phyloP scores from a whole-genome alignment of 2,888 invertebrate genomes.

The Drosophila subquinaria region DNA sequence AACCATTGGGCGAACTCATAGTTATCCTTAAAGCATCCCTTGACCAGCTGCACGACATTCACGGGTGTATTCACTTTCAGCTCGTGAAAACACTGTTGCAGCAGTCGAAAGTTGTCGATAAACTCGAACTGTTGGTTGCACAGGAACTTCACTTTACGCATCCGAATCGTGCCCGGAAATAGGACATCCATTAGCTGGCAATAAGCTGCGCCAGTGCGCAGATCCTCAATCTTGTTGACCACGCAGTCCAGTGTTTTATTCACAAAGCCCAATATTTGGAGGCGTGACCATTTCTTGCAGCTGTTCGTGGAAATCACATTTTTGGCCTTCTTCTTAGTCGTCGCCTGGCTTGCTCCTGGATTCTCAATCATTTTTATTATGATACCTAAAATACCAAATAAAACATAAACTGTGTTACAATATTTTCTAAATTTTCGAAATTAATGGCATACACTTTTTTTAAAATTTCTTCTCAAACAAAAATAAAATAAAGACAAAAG shows the following conservation, averaged over 20 bases:
- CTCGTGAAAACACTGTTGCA: constrained; percentile 16
- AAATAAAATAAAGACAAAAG: no score
- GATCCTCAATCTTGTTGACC: constrained; percentile 2
- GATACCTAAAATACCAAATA: neutral
- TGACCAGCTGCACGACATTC: constrained; percentile 11
- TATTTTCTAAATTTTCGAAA: neutral
- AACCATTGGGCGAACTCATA: constrained; percentile 39
- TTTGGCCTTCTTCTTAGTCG: neutral
- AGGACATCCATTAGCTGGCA: constrained; percentile 35
- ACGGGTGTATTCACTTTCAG: constrained; percentile 7
- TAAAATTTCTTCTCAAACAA: no score
- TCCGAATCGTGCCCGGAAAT: constrained; percentile 14
- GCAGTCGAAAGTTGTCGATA: constrained; percentile 22
- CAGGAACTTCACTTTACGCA: constrained; percentile 21
- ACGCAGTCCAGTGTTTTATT: neutral
- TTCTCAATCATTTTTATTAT: neutral
- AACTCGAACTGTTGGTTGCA: constrained; percentile 19
- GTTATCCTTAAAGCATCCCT: constrained; percentile 17
- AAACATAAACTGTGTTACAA: neutral
- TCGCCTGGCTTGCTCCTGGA: neutral
- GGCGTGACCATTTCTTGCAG: neutral
- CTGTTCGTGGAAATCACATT: constrained; percentile 17
- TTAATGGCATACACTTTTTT: no score
- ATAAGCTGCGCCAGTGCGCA: constrained; percentile 32
- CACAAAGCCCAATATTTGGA: constrained; percentile 1